Evolutionary conservation across 2,888 invertebrate genomes (phyloP).

Genomic region (Junonia oenone): DNA sequence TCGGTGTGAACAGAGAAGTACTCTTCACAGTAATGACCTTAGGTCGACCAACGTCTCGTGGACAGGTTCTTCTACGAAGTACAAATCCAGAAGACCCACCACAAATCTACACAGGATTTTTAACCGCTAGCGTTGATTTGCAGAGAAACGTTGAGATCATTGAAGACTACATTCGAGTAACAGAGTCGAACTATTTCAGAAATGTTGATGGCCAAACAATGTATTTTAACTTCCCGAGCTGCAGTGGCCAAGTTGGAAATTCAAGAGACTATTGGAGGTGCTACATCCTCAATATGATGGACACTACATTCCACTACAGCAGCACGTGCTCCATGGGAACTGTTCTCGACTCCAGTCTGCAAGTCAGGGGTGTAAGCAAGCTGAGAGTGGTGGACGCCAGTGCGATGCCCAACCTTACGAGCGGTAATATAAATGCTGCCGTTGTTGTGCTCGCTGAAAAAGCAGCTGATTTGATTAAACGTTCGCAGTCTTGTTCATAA

Average conservation of each 20-base stretch:
- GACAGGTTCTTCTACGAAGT: constrained; percentile 72
- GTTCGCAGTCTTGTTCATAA: background rate
- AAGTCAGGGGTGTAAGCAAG: constrained; percentile 33
- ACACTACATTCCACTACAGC: constrained; percentile 37
- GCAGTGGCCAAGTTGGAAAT: constrained; percentile 16
- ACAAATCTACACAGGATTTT: constrained; percentile 31
- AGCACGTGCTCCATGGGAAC: constrained; percentile 42
- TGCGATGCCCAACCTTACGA: constrained; percentile 86
- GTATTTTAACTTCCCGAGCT: constrained; percentile 31
- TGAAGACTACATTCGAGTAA: constrained; percentile 34
- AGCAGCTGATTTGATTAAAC: constrained; percentile 86
- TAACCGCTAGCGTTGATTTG: constrained; percentile 35
- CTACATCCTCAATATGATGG: constrained; percentile 35
- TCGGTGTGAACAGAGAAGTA: constrained; percentile 26
- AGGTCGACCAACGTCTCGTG: constrained; percentile 68
- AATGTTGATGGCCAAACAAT: constrained; percentile 30
- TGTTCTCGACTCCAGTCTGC: constrained; percentile 38
- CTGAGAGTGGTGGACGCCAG: constrained; percentile 84
- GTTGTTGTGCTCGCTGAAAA: constrained; percentile 90
- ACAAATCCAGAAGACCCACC: constrained; percentile 57
- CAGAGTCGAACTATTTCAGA: constrained; percentile 35
- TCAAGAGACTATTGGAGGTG: constrained; percentile 35
- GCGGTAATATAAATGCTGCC: constrained; percentile 87
- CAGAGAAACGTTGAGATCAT: constrained; percentile 30
- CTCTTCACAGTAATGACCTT: constrained; percentile 25